Evolutionary conservation across 1,140 invertebrate species (phyloP).

Genomic region (Orchestia grillus): DNA sequence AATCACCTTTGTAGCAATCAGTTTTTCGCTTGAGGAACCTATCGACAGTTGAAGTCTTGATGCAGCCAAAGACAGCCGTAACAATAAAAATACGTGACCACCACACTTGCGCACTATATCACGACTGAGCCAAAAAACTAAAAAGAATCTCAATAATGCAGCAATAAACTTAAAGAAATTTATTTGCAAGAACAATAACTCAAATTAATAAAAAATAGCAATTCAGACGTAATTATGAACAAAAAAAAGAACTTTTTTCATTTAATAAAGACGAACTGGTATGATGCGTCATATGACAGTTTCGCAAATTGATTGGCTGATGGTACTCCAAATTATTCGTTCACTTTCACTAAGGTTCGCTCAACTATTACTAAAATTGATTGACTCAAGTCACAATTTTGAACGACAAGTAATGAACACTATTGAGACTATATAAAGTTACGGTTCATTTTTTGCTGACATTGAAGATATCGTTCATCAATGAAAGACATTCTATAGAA

Average conservation of each 20-base stretch:
- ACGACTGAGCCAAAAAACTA: background rate
- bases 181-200: background rate
- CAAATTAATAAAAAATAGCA: background rate
- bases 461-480: background rate
- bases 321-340: background rate
- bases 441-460: background rate
- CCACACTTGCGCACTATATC: background rate
- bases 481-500: background rate
- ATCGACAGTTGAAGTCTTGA: too few relatives aligned
- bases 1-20: too few relatives aligned
- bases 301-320: background rate
- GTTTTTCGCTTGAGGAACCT: too few relatives aligned
- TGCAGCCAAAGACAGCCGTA: too few relatives aligned
- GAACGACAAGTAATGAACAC: background rate
- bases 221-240: background rate
- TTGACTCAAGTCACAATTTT: background rate
- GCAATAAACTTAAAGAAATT: background rate
- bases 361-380: background rate
- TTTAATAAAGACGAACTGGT: background rate
- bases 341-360: background rate
- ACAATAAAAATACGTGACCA: background rate
- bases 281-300: background rate
- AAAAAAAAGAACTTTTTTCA: background rate
- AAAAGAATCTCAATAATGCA: background rate
- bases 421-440: background rate